A percentile compares a stretch with the other conserved stretches of the same genome.
Evolutionary conservation across 2,888 invertebrate species (phyloP).

Genomic region (Watsonalla cultraria): DNA sequence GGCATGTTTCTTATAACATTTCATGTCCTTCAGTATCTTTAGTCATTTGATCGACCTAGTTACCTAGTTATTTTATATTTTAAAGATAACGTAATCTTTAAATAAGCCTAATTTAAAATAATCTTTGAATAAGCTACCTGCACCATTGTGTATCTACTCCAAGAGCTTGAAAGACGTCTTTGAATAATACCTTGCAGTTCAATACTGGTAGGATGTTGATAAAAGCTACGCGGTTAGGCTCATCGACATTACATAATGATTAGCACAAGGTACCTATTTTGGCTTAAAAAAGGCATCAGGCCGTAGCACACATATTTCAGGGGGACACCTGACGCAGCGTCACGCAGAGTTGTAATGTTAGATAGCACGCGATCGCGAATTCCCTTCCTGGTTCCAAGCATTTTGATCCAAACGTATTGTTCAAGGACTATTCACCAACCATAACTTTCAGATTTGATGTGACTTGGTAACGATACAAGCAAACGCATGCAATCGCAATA

Average conservation of each 20-base stretch:
- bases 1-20: no score
- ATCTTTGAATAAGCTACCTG: no score
- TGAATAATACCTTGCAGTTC: no score
- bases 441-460: slow-evolving; percentile 35
- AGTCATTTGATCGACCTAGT: no score
- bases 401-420: slow-evolving; percentile 33
- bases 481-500: slow-evolving; percentile 17
- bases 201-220: no score
- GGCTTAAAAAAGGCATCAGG: slow-evolving; percentile 41
- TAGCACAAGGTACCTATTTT: slow-evolving; percentile 15
- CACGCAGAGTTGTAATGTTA: slow-evolving; percentile 55
- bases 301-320: slow-evolving; percentile 47
- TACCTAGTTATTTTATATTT: no score
- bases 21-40: no score
- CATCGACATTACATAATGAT: not conserved
- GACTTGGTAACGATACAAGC: slow-evolving; percentile 8
- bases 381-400: slow-evolving; percentile 54
- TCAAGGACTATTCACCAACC: slow-evolving; percentile 54
- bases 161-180: no score
- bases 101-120: no score
- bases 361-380: slow-evolving; percentile 49
- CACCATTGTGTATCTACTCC: no score
- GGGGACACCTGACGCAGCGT: slow-evolving; percentile 36
- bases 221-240: not conserved
- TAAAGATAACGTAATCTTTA: no score